Evolutionary conservation across 2,797 vertebrate genomes (phyloP), one percentile per base, ranked within the genome.

Genomic region (Pseudomugil tenellus): DNA sequence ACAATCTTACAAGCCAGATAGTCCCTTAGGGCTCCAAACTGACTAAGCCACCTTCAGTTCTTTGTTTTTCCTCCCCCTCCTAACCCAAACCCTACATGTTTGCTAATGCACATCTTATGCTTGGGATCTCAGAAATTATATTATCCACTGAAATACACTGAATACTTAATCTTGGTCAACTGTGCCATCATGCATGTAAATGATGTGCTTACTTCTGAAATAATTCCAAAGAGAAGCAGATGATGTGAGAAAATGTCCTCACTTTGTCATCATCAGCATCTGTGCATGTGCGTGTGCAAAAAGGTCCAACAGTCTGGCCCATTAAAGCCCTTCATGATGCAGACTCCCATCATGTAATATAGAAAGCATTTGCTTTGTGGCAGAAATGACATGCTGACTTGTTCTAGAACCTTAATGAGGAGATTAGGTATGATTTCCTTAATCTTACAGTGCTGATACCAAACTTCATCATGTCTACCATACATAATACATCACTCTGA

Each of bases 341-440:
- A 65, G 56, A 58, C 43, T 41, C 10, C 60, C 79, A 72, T 80
- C 70, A 64, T 32, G 48, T 31, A 53, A 63, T 37, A 59, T 64
- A 70, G 74, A 60, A 59, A 66, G 55, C 65, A 26, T 53, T 28
- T 29, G 14, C 71, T 53, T 26, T 52, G 56, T 12, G 34, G 34
- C 34, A 35, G 11, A 35, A 35, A 35, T 35, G 1, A 75, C 72
- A 74, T 66, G 62, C 80, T 63, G 80, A 83, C 77, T 13, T 31
- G 29, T 81, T 69, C 69, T 85, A 76, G 74, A 77, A 80, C 78
- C 79, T 81, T 88, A 91, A 92, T 88, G 77, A 89, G 66, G 55
- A 79, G 82, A 87, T 88, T 87, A 88, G 75, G 80, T 79, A 76
- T 76, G 70, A 87, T 89, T 91, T 25, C 12, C 87, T 80, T 82